phyloP scores from a whole-genome alignment of 2,888 invertebrate genomes.

The Mesopsocus fuscifrons region DNA sequence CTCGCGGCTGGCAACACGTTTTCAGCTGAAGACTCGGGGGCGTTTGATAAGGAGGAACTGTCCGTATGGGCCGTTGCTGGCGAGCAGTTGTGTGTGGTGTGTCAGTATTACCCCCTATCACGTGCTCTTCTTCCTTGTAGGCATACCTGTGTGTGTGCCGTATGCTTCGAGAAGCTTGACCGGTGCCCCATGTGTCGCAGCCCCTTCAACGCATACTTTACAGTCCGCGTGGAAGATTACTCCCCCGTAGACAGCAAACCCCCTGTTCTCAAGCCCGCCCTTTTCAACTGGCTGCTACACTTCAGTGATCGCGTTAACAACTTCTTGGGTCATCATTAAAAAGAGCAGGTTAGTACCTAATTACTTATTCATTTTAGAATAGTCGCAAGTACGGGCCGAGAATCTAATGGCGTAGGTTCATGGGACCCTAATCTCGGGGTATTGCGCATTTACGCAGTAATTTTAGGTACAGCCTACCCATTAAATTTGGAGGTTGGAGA shows the following conservation, averaged over 20 bases:
- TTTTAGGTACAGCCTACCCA: too few species aligned
- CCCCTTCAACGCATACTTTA: conserved; percentile 65
- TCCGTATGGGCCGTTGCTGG: conserved; percentile 34
- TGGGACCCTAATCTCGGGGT: too few species aligned
- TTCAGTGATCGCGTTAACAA: conserved; percentile 5
- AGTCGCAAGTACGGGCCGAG: too few species aligned
- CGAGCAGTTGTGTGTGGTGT: conserved; percentile 59
- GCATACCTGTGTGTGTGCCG: conserved; percentile 68
- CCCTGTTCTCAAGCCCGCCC: neutral
- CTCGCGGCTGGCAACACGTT: conserved; percentile 47
- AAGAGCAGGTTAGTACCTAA: too few species aligned
- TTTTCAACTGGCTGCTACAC: neutral
- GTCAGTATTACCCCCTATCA: conserved; percentile 57
- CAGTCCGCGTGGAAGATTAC: conserved; percentile 59
- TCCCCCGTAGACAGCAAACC: conserved; percentile 27
- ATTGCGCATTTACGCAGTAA: too few species aligned
- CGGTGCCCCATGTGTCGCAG: conserved; percentile 77
- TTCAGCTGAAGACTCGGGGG: conserved; percentile 18
- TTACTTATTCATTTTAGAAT: too few species aligned
- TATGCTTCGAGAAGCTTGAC: conserved; percentile 61
- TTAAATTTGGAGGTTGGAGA: too few species aligned
- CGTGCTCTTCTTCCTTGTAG: conserved; percentile 66
- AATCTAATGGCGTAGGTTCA: too few species aligned
- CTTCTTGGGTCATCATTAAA: conserved; percentile 22
- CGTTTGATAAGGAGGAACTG: conserved; percentile 25